A percentile compares a stretch with the other conserved stretches of the same genome.
These are phyloP conservation scores for Orientallactaga bullata DNA, from an alignment of 2,113 vertebrate species.

Conservation along the genomic window DNA sequence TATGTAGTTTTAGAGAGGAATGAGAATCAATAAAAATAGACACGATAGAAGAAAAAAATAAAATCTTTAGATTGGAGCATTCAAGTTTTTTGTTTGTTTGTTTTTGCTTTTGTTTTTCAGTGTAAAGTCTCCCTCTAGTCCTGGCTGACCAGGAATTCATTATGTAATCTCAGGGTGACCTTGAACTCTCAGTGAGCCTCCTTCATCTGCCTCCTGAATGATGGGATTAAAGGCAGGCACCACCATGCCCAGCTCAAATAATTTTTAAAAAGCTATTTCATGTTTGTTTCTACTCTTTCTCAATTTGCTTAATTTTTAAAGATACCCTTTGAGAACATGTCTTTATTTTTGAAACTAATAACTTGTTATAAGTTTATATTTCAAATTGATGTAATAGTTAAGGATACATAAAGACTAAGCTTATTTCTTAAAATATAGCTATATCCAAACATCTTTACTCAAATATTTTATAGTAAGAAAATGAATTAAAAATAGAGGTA, in stretches of 20 bases:
- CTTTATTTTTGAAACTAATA: neutral
- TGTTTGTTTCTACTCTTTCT: neutral
- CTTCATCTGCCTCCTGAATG: no score
- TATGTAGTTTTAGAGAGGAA: constrained; percentile 28
- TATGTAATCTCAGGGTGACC: no score
- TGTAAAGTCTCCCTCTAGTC: no score
- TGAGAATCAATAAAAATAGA: constrained; percentile 2
- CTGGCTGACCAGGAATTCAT: no score
- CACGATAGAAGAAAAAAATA: neutral
- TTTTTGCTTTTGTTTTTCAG: no score
- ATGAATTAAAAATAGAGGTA: constrained; percentile 11
- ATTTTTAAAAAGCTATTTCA: neutral
- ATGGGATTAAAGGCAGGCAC: no score
- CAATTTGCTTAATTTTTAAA: constrained; percentile 38
- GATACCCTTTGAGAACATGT: neutral
- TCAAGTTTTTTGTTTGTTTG: no score
- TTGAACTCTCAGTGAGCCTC: no score
- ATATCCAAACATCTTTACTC: constrained; percentile 33
- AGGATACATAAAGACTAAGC: neutral
- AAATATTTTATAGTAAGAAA: constrained; percentile 24
- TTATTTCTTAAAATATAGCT: constrained; percentile 12
- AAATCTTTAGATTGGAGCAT: neutral
- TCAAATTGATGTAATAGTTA: constrained; percentile 41
- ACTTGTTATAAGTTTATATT: constrained; percentile 38
- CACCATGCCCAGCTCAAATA: no score